These are phyloP conservation scores for Polydrusus pterygomalis DNA, from an alignment of 2,888 invertebrate species.

Conservation along the genomic window DNA sequence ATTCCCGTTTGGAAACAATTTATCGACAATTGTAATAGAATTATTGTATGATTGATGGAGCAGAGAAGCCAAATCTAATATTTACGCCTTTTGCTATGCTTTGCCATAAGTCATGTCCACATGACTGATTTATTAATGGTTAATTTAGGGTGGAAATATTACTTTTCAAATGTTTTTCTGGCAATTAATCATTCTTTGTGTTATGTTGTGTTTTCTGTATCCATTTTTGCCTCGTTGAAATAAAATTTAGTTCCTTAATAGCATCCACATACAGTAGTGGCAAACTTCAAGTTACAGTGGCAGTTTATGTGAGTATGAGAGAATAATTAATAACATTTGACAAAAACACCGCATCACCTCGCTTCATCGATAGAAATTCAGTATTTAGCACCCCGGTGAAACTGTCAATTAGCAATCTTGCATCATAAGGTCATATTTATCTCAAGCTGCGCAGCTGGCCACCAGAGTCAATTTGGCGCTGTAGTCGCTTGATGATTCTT, in stretches of 20 bases:
- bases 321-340: no score
- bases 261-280: background rate
- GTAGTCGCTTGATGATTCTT: no score
- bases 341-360: no score
- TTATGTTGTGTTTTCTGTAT: constrained; percentile 8
- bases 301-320: no score
- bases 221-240: constrained; percentile 3
- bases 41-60: constrained; percentile 37
- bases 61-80: constrained; percentile 24
- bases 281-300: no score
- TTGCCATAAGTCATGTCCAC: constrained; percentile 30
- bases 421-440: no score
- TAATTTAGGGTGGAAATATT: constrained; percentile 30
- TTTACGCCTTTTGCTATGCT: constrained; percentile 29
- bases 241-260: background rate
- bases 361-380: no score
- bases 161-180: constrained; percentile 18
- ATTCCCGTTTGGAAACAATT: constrained; percentile 27
- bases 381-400: no score
- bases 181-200: constrained; percentile 19
- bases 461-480: no score
- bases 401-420: no score
- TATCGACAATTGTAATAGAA: constrained; percentile 33
- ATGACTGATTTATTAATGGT: constrained; percentile 27
- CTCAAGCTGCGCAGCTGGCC: no score